Conservation (phyloP, 2,888 invertebrate genomes). For the Gandaritis pyraliata region DNA sequence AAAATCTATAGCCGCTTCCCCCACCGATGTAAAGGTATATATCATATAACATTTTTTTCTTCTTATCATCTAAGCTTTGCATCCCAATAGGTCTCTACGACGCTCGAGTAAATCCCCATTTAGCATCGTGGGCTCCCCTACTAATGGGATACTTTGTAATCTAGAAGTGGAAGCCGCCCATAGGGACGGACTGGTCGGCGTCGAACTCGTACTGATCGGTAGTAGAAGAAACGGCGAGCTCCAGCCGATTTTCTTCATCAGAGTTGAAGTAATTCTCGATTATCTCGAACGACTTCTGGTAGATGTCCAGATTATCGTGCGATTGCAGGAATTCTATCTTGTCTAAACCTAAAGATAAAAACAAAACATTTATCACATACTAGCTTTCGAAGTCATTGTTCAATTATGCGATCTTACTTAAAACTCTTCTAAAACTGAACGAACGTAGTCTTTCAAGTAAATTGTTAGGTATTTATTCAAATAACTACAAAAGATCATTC, state of each 20-base stretch:
- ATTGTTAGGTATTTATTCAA: too few relatives aligned
- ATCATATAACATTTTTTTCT: too few relatives aligned
- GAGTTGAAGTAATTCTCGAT: conserved; percentile 98
- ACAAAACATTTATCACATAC: neutral
- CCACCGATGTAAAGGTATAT: too few relatives aligned
- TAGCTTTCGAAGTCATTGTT: neutral
- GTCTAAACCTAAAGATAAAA: conserved; percentile 89
- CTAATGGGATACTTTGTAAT: conserved; percentile 49
- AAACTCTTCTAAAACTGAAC: too few relatives aligned
- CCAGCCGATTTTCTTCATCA: conserved; percentile 93
- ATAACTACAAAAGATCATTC: too few relatives aligned
- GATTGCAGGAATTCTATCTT: conserved; percentile 99
- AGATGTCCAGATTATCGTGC: conserved; percentile 98
- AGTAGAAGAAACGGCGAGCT: conserved; percentile 90
- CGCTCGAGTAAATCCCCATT: too few relatives aligned
- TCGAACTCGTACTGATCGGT: conserved; percentile 90
- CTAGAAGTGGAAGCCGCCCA: conserved; percentile 93
- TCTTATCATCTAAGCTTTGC: too few relatives aligned
- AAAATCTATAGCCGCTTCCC: too few relatives aligned
- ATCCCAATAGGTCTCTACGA: too few relatives aligned
- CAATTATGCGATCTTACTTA: too few relatives aligned
- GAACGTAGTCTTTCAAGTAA: too few relatives aligned
- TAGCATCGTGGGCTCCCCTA: too few relatives aligned
- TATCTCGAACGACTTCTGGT: conserved; percentile 98
- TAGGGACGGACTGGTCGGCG: conserved; percentile 89